phyloP scores from a whole-genome alignment of 2,113 vertebrate species.

The Dipodomys ordii region DNA sequence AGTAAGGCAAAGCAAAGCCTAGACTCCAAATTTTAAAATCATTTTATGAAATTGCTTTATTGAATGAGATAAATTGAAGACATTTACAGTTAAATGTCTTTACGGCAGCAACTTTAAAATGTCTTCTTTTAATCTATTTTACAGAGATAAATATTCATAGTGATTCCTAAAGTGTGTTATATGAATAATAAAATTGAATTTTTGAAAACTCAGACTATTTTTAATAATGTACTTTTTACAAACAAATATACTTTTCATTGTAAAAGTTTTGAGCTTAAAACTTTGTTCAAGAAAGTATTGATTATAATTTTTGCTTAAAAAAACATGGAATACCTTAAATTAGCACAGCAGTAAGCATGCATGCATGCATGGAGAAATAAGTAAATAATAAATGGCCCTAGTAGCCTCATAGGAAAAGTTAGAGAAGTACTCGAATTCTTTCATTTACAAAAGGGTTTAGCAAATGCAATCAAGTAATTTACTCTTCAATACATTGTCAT shows the following conservation, averaged over 20 bases:
- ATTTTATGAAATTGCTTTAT: neutral
- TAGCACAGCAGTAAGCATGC: neutral
- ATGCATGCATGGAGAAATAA: neutral
- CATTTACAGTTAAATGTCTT: neutral
- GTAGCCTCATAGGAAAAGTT: neutral
- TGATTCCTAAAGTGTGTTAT: neutral
- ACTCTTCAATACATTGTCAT: neutral
- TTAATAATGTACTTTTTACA: neutral
- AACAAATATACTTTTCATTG: neutral
- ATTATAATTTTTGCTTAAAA: conserved; percentile 32
- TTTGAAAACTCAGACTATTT: neutral
- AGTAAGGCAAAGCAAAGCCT: neutral
- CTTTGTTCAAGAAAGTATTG: neutral
- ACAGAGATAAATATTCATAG: neutral
- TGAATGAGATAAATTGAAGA: neutral
- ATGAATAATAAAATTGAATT: conserved; percentile 3
- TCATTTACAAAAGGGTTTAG: conserved; percentile 53
- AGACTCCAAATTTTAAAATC: neutral
- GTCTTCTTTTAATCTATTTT: conserved; percentile 2
- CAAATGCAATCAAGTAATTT: neutral
- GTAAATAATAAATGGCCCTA: too few species aligned
- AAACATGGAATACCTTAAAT: neutral
- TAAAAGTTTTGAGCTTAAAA: conserved; percentile 22
- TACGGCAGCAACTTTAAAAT: neutral
- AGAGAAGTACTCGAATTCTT: neutral